Conservation (phyloP, 2,888 invertebrate species). For the Lymantria dispar region DNA sequence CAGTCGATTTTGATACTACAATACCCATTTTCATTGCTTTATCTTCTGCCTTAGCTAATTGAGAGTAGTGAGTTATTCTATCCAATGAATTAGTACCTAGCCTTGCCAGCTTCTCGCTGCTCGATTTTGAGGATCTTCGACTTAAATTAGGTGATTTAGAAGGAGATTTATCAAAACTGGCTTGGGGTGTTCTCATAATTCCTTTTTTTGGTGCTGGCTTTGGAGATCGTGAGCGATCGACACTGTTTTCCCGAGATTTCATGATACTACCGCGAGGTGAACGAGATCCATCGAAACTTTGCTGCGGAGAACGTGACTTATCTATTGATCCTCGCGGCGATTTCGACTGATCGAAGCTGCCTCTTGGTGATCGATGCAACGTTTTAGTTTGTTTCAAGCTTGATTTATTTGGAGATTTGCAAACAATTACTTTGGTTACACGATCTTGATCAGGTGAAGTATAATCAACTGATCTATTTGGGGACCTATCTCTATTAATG, state of each 20-base stretch:
- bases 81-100: conserved; percentile 77
- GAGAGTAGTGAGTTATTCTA: conserved; percentile 74
- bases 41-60: conserved; percentile 75
- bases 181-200: conserved; percentile 78
- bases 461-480: conserved; percentile 55
- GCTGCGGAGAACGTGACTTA: conserved; percentile 80
- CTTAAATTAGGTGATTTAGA: conserved; percentile 73
- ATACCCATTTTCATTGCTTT: conserved; percentile 80
- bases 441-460: conserved; percentile 68
- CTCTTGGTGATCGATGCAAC: conserved; percentile 76
- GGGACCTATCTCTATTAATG: conserved; percentile 72
- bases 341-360: conserved; percentile 75
- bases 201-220: conserved; percentile 77
- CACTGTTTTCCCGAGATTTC: conserved; percentile 72
- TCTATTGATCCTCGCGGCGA: conserved; percentile 83
- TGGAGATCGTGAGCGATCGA: conserved; percentile 71
- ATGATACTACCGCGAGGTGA: conserved; percentile 77
- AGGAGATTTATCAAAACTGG: conserved; percentile 75
- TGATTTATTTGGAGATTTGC: conserved; percentile 77
- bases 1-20: conserved; percentile 80
- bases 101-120: conserved; percentile 68
- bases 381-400: conserved; percentile 69
- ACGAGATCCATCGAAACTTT: conserved; percentile 78
- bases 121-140: conserved; percentile 67
- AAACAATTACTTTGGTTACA: conserved; percentile 76